Evolutionary conservation across 2,797 vertebrate species (phyloP).

Genomic region (Petrocephalus sullivani): DNA sequence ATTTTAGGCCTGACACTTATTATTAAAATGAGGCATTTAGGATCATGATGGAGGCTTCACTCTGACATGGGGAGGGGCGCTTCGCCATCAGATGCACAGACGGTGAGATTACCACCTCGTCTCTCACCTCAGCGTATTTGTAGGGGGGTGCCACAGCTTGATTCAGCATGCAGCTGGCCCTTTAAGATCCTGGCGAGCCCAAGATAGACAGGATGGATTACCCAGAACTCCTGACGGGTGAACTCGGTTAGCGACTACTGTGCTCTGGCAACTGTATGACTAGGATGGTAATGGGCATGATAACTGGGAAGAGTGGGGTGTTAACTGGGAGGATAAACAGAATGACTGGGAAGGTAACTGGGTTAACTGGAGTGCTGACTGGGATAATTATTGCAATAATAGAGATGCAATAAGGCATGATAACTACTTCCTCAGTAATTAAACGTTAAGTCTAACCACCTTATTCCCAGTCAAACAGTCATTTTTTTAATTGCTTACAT

Average conservation of each 20-base stretch:
- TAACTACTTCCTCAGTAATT: background rate
- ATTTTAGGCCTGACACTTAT: slow-evolving; percentile 71
- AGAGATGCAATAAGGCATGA: background rate
- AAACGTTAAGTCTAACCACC: background rate
- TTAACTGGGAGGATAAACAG: background rate
- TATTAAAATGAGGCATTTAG: slow-evolving; percentile 73
- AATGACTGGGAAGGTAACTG: background rate
- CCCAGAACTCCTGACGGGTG: background rate
- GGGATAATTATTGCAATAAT: background rate
- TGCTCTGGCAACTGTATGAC: background rate
- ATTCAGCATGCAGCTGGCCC: background rate
- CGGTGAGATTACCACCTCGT: slow-evolving; percentile 37
- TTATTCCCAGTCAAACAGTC: background rate
- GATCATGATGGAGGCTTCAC: slow-evolving; percentile 40
- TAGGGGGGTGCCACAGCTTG: background rate
- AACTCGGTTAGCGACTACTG: background rate
- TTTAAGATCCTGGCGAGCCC: background rate
- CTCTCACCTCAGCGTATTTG: slow-evolving; percentile 26
- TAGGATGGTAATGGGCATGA: background rate
- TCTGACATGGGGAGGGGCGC: slow-evolving; percentile 22
- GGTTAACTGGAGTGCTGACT: background rate
- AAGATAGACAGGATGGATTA: background rate
- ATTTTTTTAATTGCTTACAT: background rate
- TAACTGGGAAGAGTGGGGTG: background rate
- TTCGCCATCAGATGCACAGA: slow-evolving; percentile 33